These are phyloP conservation scores for Pelosia muscerda DNA, from an alignment of 2,888 invertebrate genomes.

Conservation along the genomic window DNA sequence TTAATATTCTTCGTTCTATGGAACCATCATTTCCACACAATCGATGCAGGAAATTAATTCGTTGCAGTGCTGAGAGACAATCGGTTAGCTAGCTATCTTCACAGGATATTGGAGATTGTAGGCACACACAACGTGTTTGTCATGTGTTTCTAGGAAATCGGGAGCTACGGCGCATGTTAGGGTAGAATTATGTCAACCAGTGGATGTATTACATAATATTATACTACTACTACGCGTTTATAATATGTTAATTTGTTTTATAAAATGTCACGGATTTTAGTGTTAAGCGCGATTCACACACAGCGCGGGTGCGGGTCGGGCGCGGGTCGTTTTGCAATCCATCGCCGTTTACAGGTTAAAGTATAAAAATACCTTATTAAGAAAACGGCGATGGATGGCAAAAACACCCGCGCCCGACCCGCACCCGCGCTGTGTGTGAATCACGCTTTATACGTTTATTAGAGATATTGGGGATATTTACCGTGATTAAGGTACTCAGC, in stretches of 20 bases:
- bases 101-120: not conserved
- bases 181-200: not conserved
- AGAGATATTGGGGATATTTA: too few relatives aligned
- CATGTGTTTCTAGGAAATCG: not conserved
- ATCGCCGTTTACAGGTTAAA: too few relatives aligned
- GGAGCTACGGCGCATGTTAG: not conserved
- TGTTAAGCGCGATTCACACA: too few relatives aligned
- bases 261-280: too few relatives aligned
- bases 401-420: too few relatives aligned
- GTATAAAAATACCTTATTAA: too few relatives aligned
- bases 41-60: slow-evolving; percentile 24
- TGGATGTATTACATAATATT: not conserved
- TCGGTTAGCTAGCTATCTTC: not conserved
- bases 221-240: not conserved
- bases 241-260: not conserved
- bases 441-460: too few relatives aligned
- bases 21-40: slow-evolving; percentile 23
- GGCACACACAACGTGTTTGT: not conserved
- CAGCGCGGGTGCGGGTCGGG: too few relatives aligned
- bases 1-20: slow-evolving; percentile 27
- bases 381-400: too few relatives aligned
- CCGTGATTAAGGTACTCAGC: too few relatives aligned
- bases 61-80: slow-evolving; percentile 6
- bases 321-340: too few relatives aligned
- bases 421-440: too few relatives aligned